Evolutionary conservation across 2,888 invertebrate genomes (phyloP), one percentile per base, ranked within the genome.

Genomic region (Netelia fuscicornis): DNA sequence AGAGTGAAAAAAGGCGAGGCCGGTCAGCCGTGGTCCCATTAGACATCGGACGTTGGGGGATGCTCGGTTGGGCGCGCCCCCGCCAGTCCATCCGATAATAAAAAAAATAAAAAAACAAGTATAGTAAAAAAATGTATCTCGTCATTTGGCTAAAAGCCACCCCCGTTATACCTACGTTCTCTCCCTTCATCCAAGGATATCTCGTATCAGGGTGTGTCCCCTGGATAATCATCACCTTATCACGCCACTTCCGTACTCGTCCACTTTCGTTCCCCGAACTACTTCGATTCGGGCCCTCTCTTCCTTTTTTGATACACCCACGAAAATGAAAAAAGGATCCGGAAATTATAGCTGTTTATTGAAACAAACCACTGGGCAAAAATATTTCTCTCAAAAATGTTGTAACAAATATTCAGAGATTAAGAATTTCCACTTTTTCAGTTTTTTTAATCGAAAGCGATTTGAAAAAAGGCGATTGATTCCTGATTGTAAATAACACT

Each of bases 81-180:
- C 90, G 87, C 89, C 89, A 90, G 89, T 87, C 90, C 90, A 90
- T 91, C 90, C 90, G 89, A 92, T 92, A 92, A 92, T 92, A 92
- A 92, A 92, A 79, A 44, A 25, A 25, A 17, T 17, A 62, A 71
- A 68, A 60, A 60, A 25, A 78, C 17, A 79, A 79, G 37, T 20
- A 37, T 48, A 37, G 75, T 52, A 67, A 58, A 77, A 77, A 60
- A 68, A 58, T 20, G 20, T 58, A 78, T 42, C 75, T 88, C 92
- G 91, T 93, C 92, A 93, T 93, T 93, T 93, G 90, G 92, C 90
- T 93, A 92, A 93, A 93, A 93, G 93, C 92, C 90, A 90, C 90
- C 90, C 88, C 88, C 75, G 72, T 2, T 30, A 30, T 17, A 17
- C 17, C 48, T 52, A 17, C 44, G 67, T 25, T 17, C 64, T 68